These are phyloP conservation scores for Acanthurus tractus DNA, from an alignment of 2,797 vertebrate genomes.

Conservation along the genomic window DNA sequence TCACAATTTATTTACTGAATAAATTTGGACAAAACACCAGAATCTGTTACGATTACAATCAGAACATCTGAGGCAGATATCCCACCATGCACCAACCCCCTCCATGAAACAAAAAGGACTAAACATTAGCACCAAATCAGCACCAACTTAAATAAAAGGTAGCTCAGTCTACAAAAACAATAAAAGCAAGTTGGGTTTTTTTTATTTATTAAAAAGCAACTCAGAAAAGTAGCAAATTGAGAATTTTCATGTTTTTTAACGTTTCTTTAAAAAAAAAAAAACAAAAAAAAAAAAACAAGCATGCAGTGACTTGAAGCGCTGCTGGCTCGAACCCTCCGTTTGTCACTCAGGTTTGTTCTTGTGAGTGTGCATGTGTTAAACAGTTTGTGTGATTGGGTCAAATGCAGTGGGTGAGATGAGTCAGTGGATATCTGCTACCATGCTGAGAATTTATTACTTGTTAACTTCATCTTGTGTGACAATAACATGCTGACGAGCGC, in stretches of 20 bases:
- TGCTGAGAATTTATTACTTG: slow-evolving; percentile 55
- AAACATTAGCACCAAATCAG: slow-evolving; percentile 95
- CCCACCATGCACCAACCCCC: slow-evolving; percentile 96
- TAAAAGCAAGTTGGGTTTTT: slow-evolving; percentile 71
- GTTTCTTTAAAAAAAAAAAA: slow-evolving; percentile 57
- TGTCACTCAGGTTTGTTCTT: slow-evolving; percentile 56
- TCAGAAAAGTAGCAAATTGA: slow-evolving; percentile 86
- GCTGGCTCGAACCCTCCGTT: slow-evolving; percentile 24
- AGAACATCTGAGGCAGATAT: slow-evolving; percentile 99
- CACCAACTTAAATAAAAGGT: slow-evolving; percentile 90
- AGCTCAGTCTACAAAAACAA: slow-evolving; percentile 90
- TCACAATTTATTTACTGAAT: slow-evolving; percentile 99
- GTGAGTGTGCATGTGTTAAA: slow-evolving; percentile 30
- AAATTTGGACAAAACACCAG: slow-evolving; percentile 99
- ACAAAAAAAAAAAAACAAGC: slow-evolving; percentile 15
- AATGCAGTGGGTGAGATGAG: slow-evolving; percentile 57
- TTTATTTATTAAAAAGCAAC: slow-evolving; percentile 76
- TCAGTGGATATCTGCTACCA: slow-evolving; percentile 63
- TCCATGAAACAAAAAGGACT: slow-evolving; percentile 84
- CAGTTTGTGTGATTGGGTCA: slow-evolving; percentile 35
- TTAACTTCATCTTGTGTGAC: slow-evolving; percentile 64
- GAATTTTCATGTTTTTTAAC: slow-evolving; percentile 77
- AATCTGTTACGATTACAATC: slow-evolving; percentile 98
- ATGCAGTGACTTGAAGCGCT: slow-evolving; percentile 56
- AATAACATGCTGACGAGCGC: slow-evolving; percentile 68